These are phyloP conservation scores for Linepithema humile DNA, from an alignment of 1,140 invertebrate genomes.

Conservation along the genomic window DNA sequence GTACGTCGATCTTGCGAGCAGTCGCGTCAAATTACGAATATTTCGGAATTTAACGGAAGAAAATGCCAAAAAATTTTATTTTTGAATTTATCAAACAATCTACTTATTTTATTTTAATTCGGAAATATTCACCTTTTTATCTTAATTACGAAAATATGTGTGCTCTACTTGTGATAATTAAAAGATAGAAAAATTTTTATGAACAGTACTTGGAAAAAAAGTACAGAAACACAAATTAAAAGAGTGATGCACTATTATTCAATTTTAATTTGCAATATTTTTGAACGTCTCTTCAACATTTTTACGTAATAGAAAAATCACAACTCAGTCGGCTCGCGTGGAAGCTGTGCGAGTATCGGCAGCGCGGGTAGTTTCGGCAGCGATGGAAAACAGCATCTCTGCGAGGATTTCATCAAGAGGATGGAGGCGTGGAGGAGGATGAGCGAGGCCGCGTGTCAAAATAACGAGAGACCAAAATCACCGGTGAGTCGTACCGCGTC, in stretches of 20 bases:
- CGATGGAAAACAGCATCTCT: conserved; percentile 85
- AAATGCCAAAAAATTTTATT: neutral
- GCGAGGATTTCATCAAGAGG: conserved; percentile 89
- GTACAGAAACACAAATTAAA: neutral
- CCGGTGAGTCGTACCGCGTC: neutral
- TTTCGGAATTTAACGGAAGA: neutral
- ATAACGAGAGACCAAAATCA: conserved; percentile 13
- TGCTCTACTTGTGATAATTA: too few species aligned
- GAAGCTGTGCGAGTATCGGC: conserved; percentile 29
- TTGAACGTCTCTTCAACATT: neutral
- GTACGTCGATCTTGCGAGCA: conserved; percentile 28
- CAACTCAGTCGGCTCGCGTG: neutral
- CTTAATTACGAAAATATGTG: neutral
- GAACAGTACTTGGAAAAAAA: neutral
- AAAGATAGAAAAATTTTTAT: neutral
- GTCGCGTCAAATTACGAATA: neutral
- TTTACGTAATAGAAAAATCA: conserved; percentile 26
- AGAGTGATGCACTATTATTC: neutral
- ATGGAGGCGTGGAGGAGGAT: conserved; percentile 88
- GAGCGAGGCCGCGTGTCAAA: conserved; percentile 61
- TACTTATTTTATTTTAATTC: neutral
- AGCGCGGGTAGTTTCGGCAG: conserved; percentile 27
- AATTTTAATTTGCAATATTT: neutral
- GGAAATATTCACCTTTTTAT: neutral
- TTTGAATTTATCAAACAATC: neutral